Conservation (phyloP, 2,113 vertebrate species). For the Solea senegalensis region DNA sequence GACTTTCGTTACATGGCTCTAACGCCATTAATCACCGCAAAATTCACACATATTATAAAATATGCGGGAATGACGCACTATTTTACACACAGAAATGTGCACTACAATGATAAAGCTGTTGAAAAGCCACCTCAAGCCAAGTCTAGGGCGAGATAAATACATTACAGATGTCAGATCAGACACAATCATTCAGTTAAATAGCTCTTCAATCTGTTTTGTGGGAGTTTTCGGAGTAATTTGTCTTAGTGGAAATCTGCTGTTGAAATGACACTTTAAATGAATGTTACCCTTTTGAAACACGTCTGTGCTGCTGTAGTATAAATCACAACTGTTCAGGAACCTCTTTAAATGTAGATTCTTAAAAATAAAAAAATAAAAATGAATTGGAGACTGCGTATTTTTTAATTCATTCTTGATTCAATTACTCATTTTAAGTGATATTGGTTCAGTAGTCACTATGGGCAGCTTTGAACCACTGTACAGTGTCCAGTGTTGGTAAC, state of each 20-base stretch:
- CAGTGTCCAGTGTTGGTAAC: constrained; percentile 7
- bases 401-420: no score
- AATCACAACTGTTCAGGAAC: constrained; percentile 17
- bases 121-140: no score
- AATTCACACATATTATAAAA: constrained; percentile 6
- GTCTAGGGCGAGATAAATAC: constrained; percentile 11
- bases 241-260: no score
- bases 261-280: constrained; percentile 10
- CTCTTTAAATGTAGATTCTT: no score
- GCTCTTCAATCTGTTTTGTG: no score
- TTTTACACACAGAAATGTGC: background rate
- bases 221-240: no score
- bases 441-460: background rate
- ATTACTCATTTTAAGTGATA: no score
- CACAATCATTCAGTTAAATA: no score
- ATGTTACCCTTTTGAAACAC: background rate
- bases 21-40: background rate
- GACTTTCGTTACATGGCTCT: background rate
- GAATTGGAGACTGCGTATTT: no score
- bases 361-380: no score
- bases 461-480: background rate
- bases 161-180: constrained; percentile 26
- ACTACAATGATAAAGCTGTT: no score
- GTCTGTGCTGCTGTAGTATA: background rate
- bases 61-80: background rate